Percentiles rank a stretch among this genome's conserved stretches.
These are phyloP conservation scores for Brachyptera putata DNA, from an alignment of 2,888 invertebrate species.

Conservation along the genomic window DNA sequence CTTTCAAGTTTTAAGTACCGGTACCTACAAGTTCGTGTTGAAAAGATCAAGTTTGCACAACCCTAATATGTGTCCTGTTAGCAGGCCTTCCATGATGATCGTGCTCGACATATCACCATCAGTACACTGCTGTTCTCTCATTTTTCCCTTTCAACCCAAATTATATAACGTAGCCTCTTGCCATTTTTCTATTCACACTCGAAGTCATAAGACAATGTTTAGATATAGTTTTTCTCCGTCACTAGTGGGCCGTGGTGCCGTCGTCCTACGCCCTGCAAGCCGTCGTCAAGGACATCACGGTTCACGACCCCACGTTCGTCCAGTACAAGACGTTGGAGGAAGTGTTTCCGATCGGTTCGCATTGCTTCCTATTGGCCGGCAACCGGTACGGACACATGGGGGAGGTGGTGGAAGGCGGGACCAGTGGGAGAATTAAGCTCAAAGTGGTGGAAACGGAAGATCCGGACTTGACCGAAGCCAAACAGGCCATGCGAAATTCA, in stretches of 20 bases:
- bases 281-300: constrained; percentile 52
- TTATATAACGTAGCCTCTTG: no score
- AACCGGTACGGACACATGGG: constrained; percentile 80
- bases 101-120: no score
- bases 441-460: constrained; percentile 50
- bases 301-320: constrained; percentile 45
- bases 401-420: constrained; percentile 53
- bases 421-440: constrained; percentile 59
- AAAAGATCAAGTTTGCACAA: no score
- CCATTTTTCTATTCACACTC: no score
- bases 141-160: no score
- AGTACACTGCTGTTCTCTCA: no score
- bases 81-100: no score
- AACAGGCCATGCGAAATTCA: constrained; percentile 40
- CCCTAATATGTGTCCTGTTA: no score
- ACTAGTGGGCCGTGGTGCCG: constrained; percentile 60
- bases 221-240: no score
- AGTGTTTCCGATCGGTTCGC: constrained; percentile 63
- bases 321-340: constrained; percentile 51
- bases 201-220: no score
- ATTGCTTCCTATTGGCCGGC: constrained; percentile 67
- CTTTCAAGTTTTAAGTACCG: no score
- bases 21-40: no score
- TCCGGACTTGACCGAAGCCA: constrained; percentile 47
- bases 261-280: constrained; percentile 68